phyloP scores from a whole-genome alignment of 2,113 vertebrate genomes.

The Dromas ardeola region DNA sequence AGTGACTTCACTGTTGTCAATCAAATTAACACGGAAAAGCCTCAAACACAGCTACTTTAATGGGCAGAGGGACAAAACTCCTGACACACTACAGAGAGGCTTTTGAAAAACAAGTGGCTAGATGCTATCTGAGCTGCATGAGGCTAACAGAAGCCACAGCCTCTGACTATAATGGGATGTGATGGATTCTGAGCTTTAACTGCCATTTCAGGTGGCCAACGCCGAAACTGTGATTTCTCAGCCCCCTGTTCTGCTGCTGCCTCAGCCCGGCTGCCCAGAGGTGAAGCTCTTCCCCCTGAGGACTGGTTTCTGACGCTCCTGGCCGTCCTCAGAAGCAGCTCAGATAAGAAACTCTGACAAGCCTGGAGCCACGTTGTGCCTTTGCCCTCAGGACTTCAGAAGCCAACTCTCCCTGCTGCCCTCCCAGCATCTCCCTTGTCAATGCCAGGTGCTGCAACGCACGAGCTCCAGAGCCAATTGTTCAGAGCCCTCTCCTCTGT shows the following conservation, averaged over 20 bases:
- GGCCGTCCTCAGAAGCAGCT: background rate
- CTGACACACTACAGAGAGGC: background rate
- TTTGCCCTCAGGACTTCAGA: background rate
- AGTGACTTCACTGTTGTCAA: background rate
- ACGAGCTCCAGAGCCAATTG: rapidly evolving
- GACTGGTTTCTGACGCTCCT: background rate
- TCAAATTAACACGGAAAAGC: slow-evolving; percentile 17
- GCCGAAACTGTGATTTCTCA: slow-evolving; percentile 5
- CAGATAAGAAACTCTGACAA: background rate
- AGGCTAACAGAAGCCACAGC: background rate
- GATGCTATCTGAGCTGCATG: background rate
- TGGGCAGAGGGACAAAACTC: background rate
- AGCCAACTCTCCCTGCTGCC: background rate
- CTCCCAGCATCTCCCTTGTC: background rate
- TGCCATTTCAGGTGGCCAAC: background rate
- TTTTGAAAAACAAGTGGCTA: background rate
- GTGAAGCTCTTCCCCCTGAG: background rate
- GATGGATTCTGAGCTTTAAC: background rate
- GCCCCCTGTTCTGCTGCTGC: background rate
- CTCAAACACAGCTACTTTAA: background rate
- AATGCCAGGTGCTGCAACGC: background rate
- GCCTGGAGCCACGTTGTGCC: background rate
- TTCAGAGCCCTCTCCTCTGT: background rate
- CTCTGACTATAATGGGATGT: background rate
- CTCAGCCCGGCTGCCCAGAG: background rate